A percentile compares a stretch with the other conserved stretches of the same genome.
phyloP scores from a whole-genome alignment of 2,797 vertebrate genomes.

The Pogoniulus pusillus region DNA sequence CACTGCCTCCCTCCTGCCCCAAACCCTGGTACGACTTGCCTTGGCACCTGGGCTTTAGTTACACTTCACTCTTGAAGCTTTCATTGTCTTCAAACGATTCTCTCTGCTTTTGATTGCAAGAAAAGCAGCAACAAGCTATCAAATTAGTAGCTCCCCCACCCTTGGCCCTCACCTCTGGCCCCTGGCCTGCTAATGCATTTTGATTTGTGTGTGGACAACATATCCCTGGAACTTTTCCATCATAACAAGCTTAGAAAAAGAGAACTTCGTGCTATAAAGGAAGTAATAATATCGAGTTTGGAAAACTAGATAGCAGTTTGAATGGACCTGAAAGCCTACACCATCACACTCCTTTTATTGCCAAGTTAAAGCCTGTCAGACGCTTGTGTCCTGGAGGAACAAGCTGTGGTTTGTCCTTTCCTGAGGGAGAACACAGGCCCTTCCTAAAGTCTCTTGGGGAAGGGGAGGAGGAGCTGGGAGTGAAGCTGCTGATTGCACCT shows the following conservation, averaged over 20 bases:
- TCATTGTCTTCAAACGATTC: conserved; percentile 7
- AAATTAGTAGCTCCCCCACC: not conserved
- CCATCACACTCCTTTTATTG: conserved; percentile 11
- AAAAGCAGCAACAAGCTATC: not conserved
- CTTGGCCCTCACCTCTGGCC: conserved; percentile 7
- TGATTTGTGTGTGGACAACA: conserved; percentile 49
- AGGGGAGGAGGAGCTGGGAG: not conserved
- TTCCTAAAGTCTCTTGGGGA: not conserved
- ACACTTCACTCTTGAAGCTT: not conserved
- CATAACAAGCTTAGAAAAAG: conserved; percentile 55
- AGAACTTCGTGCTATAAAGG: conserved; percentile 63
- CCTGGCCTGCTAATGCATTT: conserved; percentile 39
- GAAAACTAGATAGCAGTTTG: conserved; percentile 62
- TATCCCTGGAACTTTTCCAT: conserved; percentile 69
- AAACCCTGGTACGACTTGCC: fast-evolving
- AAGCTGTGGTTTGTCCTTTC: conserved; percentile 16
- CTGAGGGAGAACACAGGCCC: conserved; percentile 23
- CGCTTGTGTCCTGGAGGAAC: conserved; percentile 33
- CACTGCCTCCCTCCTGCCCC: not conserved
- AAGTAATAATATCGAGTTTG: conserved; percentile 75
- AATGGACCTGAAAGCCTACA: conserved; percentile 64
- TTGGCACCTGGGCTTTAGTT: not conserved
- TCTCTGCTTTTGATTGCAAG: not conserved
- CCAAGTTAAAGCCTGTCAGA: conserved; percentile 52
- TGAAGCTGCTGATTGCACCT: not conserved